These are phyloP conservation scores for Ctenopoma multispine DNA, from an alignment of 2,797 vertebrate genomes.

Conservation along the genomic window DNA sequence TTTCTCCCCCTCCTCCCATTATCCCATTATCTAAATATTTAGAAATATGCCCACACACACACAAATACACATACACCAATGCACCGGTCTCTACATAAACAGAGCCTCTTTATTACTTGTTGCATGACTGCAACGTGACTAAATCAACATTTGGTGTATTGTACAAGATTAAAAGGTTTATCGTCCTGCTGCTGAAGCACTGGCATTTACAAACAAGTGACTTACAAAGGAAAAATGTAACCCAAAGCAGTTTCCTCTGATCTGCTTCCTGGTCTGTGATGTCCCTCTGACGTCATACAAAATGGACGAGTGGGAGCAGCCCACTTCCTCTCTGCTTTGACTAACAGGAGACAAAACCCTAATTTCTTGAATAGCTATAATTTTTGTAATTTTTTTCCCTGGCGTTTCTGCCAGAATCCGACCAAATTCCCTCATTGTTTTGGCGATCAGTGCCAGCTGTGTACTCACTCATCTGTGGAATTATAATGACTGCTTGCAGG, in stretches of 20 bases:
- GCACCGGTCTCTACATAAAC: conserved; percentile 18
- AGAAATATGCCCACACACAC: conserved; percentile 7
- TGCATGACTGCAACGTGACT: background rate
- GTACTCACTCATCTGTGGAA: conserved; percentile 22
- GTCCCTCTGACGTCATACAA: conserved; percentile 58
- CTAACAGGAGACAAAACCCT: background rate
- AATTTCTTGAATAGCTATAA: background rate
- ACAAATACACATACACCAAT: conserved; percentile 9
- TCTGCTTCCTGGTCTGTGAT: conserved; percentile 64
- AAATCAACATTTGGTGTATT: background rate
- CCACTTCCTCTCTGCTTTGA: conserved; percentile 51
- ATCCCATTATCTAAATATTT: conserved; percentile 48
- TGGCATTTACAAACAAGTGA: background rate
- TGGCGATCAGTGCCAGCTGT: conserved; percentile 8
- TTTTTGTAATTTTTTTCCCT: background rate
- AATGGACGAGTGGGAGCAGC: conserved; percentile 38
- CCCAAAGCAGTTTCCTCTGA: conserved; percentile 24
- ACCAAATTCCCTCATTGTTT: conserved; percentile 32
- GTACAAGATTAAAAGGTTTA: background rate
- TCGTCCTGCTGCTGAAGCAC: conserved; percentile 4
- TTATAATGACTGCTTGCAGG: conserved; percentile 28
- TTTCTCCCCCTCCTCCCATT: conserved; percentile 24
- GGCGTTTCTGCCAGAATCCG: background rate
- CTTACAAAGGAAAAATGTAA: background rate
- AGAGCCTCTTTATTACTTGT: conserved; percentile 16